Evolutionary conservation across 2,888 invertebrate species (phyloP), one percentile per base, ranked within the genome.

Genomic region (Agriopis aurantiaria): DNA sequence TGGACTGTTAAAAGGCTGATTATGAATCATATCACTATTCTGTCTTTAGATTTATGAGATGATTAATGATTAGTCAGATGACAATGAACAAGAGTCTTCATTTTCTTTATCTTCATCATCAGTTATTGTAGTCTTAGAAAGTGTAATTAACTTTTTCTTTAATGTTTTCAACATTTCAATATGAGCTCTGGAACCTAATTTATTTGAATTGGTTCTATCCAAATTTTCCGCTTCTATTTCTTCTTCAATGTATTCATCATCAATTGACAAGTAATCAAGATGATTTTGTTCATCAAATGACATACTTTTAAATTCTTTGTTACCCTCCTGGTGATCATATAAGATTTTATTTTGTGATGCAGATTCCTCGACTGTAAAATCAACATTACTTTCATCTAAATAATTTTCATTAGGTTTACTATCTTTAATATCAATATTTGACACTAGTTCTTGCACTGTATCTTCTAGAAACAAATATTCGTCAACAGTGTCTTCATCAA

Each of bases 101-200:
- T 41, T 8, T 60, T 41, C 61, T 17, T 51, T 11, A 11, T 43
- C 14, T 43, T 45, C 17, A 10, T 48, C 48, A 48, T 49, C 33
- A 49, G 9, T 9, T 41, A 56, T 4, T 1, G 33, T 8, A 2
- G 48, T 40, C 3, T 10, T 41, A 41, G 59, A 59, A 33, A 48
- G 59, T 23, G 23, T 23, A 23, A 59, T 59, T 17, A 59, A 33
- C 8, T 59, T 33, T 33, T 59, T 48, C 33, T 59, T 59, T 33
- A 59, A 9, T 33, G n/a, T 12, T 59, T 48, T 48, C 14, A 49
- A 40, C 59, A 59, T 59, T 48, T 59, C 48, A 12, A 48, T 33
- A 9, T 33, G 8, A n/a, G 48, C 40, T 33, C 40, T 48, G 12
- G 59, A 46, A 33, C 3, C 12, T 7, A 49, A 9, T 49, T 12